A percentile compares a stretch with the other conserved stretches of the same genome.
Evolutionary conservation across 2,113 vertebrate genomes (phyloP).

Genomic region (Nesospiza acunhae): DNA sequence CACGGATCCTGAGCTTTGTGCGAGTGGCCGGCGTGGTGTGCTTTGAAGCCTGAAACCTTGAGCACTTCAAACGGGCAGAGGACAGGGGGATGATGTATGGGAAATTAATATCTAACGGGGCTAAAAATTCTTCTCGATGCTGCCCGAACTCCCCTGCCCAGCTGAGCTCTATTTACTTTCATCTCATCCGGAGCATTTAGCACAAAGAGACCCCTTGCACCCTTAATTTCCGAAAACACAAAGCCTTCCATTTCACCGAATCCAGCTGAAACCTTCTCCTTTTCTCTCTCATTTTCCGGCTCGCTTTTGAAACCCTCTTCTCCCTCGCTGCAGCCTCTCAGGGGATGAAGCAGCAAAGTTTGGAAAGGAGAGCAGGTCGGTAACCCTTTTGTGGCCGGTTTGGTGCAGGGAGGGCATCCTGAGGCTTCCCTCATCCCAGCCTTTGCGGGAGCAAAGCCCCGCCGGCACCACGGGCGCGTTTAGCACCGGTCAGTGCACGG

Average conservation of each 20-base stretch:
- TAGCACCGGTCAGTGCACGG: background rate
- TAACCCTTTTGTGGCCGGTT: background rate
- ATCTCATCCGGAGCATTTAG: constrained; percentile 57
- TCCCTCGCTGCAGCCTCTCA: background rate
- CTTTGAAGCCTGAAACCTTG: constrained; percentile 76
- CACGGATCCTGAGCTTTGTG: constrained; percentile 51
- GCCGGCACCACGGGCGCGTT: background rate
- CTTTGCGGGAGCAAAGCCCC: background rate
- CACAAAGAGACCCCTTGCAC: constrained; percentile 43
- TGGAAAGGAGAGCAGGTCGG: constrained; percentile 6
- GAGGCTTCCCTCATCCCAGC: background rate
- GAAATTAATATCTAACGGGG: constrained; percentile 77
- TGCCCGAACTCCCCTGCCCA: constrained; percentile 61
- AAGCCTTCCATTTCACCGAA: constrained; percentile 42
- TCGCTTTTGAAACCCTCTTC: constrained; percentile 34
- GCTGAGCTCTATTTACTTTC: constrained; percentile 70
- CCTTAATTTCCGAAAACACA: constrained; percentile 58
- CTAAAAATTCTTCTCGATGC: constrained; percentile 68
- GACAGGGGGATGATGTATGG: constrained; percentile 70
- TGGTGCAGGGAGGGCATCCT: background rate
- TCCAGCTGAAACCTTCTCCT: constrained; percentile 33
- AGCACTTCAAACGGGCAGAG: constrained; percentile 75
- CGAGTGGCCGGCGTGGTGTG: constrained; percentile 25
- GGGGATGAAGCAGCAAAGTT: background rate
- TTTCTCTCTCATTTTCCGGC: constrained; percentile 9